A percentile compares a stretch with the other conserved stretches of the same genome.
Evolutionary conservation across 2,888 invertebrate genomes (phyloP).

Genomic region (Melinopterus prodromus): DNA sequence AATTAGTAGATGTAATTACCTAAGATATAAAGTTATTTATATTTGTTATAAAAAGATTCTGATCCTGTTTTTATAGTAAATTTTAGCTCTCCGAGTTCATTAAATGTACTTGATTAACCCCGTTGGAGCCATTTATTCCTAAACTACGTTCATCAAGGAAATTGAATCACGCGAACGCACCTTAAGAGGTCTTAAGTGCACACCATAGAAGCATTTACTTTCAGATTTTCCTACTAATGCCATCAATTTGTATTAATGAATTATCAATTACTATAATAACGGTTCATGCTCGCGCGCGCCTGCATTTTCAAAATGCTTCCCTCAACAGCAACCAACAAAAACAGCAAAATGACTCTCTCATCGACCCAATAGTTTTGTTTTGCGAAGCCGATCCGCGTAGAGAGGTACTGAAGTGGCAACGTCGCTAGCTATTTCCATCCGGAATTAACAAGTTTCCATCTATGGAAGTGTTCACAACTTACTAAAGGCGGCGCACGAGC

Average conservation of each 20-base stretch:
- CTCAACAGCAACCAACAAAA: background rate
- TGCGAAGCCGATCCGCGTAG: background rate
- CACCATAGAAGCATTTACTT: background rate
- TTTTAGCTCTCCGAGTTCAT: background rate
- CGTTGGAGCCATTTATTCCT: background rate
- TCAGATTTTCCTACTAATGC: background rate
- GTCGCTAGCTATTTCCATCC: constrained; percentile 4
- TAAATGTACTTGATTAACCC: background rate
- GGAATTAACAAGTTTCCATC: constrained; percentile 4
- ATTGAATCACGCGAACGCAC: background rate
- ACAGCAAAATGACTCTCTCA: background rate
- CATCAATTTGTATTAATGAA: constrained; percentile 4
- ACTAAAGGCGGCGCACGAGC: background rate
- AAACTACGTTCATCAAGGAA: background rate
- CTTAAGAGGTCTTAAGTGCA: background rate
- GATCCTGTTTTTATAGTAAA: too few species aligned
- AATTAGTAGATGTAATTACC: too few species aligned
- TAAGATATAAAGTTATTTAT: too few species aligned
- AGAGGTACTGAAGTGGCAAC: background rate
- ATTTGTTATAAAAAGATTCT: too few species aligned
- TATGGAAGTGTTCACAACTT: background rate
- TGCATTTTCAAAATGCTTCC: background rate
- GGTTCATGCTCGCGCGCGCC: background rate
- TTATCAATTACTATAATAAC: constrained; percentile 4
- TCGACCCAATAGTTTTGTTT: background rate